Evolutionary conservation across 2,888 invertebrate species (phyloP), one percentile per base, ranked within the genome.

Genomic region (Acleris laterana): DNA sequence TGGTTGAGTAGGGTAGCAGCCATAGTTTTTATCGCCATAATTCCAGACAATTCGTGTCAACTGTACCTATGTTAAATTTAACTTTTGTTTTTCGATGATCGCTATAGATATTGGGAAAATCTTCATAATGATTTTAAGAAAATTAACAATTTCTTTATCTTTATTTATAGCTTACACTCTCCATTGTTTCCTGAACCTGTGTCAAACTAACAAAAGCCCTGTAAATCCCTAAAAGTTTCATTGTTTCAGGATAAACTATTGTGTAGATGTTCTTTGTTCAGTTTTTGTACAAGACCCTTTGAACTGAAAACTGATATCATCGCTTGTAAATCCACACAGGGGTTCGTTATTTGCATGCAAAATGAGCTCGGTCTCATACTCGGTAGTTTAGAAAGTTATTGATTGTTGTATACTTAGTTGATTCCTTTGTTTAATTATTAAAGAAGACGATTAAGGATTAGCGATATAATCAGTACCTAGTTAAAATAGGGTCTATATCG

Each of bases 161-260:
- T 19, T 55, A 49, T 44, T 32, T 50, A 56, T 61, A 42, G 32
- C 17, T 51, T 22, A 42, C 42, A 44, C 49, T 48, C 5, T n/a
- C 19, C 50, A 50, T 65, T 61, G 55, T 61, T 42, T 50, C 19
- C 46, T 57, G 44, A 61, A 46, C 61, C 65, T 65, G 46, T 65
- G 65, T 65, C 65, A 55, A 55, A 46, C 32, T 38, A 52, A 66
- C 66, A 66, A 66, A 65, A 38, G 55, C 49, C 25, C 16, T 13
- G 28, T 42, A 53, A 61, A 61, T 56, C 65, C 65, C 55, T 22
- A 62, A 61, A 38, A 51, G 50, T 50, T 44, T 44, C 60, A 61
- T 61, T 61, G 65, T 60, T 60, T n/a, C 55, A 44, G 50, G 50
- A 56, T 50, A 65, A 61, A 65, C 65, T 65, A 61, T 65, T 65